These are phyloP conservation scores for Drosophila vallismaia DNA, from an alignment of 2,888 invertebrate species.

Conservation along the genomic window DNA sequence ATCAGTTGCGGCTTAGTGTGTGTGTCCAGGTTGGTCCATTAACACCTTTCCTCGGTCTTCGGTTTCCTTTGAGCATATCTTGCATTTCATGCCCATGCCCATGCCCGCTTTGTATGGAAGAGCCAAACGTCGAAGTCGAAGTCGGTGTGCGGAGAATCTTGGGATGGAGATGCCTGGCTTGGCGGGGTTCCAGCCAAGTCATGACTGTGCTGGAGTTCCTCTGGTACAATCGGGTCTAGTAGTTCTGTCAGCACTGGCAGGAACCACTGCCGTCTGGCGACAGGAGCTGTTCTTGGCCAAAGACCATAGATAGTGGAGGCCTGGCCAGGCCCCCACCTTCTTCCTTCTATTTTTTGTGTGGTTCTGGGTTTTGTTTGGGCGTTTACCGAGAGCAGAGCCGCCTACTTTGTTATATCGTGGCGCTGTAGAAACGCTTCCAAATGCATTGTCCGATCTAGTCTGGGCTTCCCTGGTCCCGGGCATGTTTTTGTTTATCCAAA, in stretches of 20 bases:
- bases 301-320: slow-evolving; percentile 14
- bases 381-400: slow-evolving; percentile 49
- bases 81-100: slow-evolving; percentile 34
- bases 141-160: slow-evolving; percentile 10
- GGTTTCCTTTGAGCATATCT: slow-evolving; percentile 33
- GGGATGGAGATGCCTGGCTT: neutral
- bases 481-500: slow-evolving; percentile 51
- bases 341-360: no score
- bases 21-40: slow-evolving; percentile 34
- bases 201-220: neutral
- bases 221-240: neutral
- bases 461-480: neutral
- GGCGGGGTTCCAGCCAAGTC: neutral
- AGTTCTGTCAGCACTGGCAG: neutral
- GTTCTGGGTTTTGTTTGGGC: no score
- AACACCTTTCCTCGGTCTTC: slow-evolving; percentile 29
- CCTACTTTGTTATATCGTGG: slow-evolving; percentile 38
- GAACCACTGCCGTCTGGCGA: neutral
- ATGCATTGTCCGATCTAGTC: slow-evolving; percentile 27
- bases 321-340: no score
- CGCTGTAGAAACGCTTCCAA: slow-evolving; percentile 28
- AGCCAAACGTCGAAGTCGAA: slow-evolving; percentile 31
- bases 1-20: slow-evolving; percentile 2
- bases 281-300: slow-evolving; percentile 4
- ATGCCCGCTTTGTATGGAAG: slow-evolving; percentile 17